Base-by-base conservation (phyloP, 2,113 vertebrate genomes). In the Nothocercus julius region DNA sequence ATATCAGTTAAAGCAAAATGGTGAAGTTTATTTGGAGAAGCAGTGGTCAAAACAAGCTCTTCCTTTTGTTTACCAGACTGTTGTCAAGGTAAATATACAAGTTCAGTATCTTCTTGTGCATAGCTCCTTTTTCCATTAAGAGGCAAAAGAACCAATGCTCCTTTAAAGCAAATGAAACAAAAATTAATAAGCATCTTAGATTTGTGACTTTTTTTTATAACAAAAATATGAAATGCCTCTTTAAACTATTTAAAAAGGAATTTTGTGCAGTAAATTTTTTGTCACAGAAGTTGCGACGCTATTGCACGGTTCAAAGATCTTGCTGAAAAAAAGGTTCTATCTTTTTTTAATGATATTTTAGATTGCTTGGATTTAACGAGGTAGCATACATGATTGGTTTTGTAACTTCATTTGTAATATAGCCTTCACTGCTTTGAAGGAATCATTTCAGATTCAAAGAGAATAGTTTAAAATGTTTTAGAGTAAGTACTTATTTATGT, bases 31-130 rank as follows among this genome's bases (percentile, higher is more conserved):
- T 94, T 97, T 99, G 82, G 99, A 99, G 97, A 99, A 99, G 82
- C 99, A 99, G 92, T 99, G 99, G 99, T 98, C 99, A 91, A 99
- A 99, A 96, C 99, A 99, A 97, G 94, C 98, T 92, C 98, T 99
- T 90, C 99, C 99, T 68, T 99, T 99, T 92, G 98, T 99, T 95
- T 98, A 98, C 97, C 99, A 99, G 97, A 98, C 99, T 15, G 87
- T 99, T 90, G 99, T 99, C 72, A 98, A 98, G 98, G 99, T 99
- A 95, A 98, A 94, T 80, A 74, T 34, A 91, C 19, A 30, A 42
- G 5, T 69, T 82, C 34, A 42, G 0, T 75, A 49, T 54, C 13
- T 34, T 93, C 27, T 75, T 93, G 25, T 75, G 59, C 8, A 19
- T 20, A 90, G 11, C 62, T 78, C 61, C 45, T 88, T 34, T 58